Base-by-base conservation (phyloP, 2,888 invertebrate species). In the Andrena marginata region DNA sequence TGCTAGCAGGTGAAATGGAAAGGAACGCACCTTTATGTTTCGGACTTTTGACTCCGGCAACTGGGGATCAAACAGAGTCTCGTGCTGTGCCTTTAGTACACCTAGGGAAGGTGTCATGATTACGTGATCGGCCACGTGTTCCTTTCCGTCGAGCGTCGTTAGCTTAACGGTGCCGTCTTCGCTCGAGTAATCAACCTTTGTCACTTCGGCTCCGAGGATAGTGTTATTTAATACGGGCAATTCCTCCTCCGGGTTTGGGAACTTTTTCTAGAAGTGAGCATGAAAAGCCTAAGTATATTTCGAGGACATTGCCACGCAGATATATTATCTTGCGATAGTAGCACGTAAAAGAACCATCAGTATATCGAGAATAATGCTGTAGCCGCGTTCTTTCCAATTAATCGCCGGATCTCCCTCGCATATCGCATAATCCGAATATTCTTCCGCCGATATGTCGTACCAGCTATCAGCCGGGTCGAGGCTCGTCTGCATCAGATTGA, bases 41-140 rank as follows among this genome's bases (percentile, higher is more conserved):
- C 93, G 93, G 0, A 94, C 84, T 94, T 97, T 97, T 2, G 91
- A 89, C 13, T 91, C 77, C 0, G 96, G 95, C 51, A 97, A 91
- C 2, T 93, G 86, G 0, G 97, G 96, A 4, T 92, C 89, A 89
- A 97, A 97, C 33, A 96, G 82, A 0, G 91, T 92, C 8, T 93
- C 84, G 76, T 95, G 93, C 74, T 95, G 93, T 29, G 95, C 95
- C 90, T 97, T 97, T 20, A 97, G 93, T 0, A 96, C 96, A 0
- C 97, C 97, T 0, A 97, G 91, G 0, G 97, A 96, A 0, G 96
- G 94, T 0, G 97, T 97, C 0, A 97, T 94, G 35, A 97, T 95
- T 0, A 96, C 96, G 88, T 96, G 96, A 86, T 96, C 95, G 0
- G 96, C 96, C 29, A 89, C 91, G 84, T 95, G 96, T 0, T 88